phyloP scores from a whole-genome alignment of 2,113 vertebrate species.

The Spea multiplicata region DNA sequence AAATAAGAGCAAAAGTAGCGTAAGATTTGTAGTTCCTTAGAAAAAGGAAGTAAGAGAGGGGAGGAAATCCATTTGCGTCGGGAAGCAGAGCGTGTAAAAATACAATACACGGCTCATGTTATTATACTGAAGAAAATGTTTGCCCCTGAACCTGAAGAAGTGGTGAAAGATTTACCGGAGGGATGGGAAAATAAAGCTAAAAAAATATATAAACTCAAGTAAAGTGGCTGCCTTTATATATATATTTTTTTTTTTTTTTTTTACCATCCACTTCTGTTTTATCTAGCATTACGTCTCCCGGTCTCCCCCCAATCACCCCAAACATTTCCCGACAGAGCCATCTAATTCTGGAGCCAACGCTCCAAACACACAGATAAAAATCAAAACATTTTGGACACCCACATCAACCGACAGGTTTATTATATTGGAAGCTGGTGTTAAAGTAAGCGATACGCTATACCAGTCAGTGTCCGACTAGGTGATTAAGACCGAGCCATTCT shows the following conservation, averaged over 20 bases:
- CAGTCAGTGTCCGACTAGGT: too few relatives aligned
- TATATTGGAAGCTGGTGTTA: too few relatives aligned
- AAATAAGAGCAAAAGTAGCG: constrained; percentile 7
- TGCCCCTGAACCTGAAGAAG: constrained; percentile 8
- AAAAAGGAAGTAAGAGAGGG: constrained; percentile 4
- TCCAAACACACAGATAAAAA: too few relatives aligned
- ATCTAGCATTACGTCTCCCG: constrained; percentile 1
- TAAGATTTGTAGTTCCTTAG: neutral
- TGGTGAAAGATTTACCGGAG: constrained; percentile 22
- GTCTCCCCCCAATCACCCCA: too few relatives aligned
- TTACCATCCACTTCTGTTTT: neutral
- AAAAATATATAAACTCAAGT: neutral
- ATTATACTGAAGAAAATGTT: neutral
- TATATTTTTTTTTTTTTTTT: neutral
- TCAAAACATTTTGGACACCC: too few relatives aligned
- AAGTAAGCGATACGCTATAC: too few relatives aligned
- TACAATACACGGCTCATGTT: constrained; percentile 5
- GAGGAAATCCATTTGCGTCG: constrained; percentile 30
- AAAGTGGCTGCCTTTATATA: too few relatives aligned
- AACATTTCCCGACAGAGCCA: too few relatives aligned
- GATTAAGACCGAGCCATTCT: too few relatives aligned
- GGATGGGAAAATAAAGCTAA: neutral
- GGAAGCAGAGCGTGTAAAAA: neutral
- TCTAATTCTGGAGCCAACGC: too few relatives aligned
- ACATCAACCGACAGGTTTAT: too few relatives aligned